Percentiles rank a stretch among this genome's conserved stretches.
Conservation (phyloP, 2,888 invertebrate genomes). For the Pegoplata infirma region DNA sequence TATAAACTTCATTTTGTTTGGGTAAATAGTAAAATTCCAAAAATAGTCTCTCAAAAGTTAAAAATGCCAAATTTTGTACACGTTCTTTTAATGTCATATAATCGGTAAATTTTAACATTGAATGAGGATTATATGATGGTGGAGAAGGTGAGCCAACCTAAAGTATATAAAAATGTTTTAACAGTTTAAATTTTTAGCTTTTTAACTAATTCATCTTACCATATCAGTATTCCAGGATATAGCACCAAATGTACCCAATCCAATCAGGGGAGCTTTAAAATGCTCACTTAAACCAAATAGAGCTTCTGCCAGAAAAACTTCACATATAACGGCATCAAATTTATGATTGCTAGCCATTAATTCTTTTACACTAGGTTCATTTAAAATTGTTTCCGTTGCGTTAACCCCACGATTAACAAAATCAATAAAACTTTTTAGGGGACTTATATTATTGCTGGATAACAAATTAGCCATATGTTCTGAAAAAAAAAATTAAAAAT, state of each 20-base stretch:
- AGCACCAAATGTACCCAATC: conserved; percentile 72
- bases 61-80: conserved; percentile 71
- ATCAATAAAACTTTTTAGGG: too few species aligned
- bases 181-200: neutral
- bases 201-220: conserved; percentile 63
- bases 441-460: too few species aligned
- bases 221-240: conserved; percentile 73
- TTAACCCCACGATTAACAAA: too few species aligned
- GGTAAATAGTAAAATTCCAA: conserved; percentile 71
- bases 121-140: conserved; percentile 73
- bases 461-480: too few species aligned
- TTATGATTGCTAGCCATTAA: conserved; percentile 72
- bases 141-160: conserved; percentile 72
- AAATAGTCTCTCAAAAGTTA: conserved; percentile 66
- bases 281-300: conserved; percentile 73
- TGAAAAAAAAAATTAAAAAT: too few species aligned
- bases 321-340: conserved; percentile 76
- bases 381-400: too few species aligned
- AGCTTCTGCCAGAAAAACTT: conserved; percentile 76
- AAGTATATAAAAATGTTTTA: conserved; percentile 33
- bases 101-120: conserved; percentile 70
- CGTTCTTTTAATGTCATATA: conserved; percentile 76
- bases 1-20: conserved; percentile 69
- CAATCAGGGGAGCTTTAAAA: conserved; percentile 74
- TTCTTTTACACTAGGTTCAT: too few species aligned